phyloP scores from a whole-genome alignment of 1,140 invertebrate species.

The Cherax quadricarinatus region DNA sequence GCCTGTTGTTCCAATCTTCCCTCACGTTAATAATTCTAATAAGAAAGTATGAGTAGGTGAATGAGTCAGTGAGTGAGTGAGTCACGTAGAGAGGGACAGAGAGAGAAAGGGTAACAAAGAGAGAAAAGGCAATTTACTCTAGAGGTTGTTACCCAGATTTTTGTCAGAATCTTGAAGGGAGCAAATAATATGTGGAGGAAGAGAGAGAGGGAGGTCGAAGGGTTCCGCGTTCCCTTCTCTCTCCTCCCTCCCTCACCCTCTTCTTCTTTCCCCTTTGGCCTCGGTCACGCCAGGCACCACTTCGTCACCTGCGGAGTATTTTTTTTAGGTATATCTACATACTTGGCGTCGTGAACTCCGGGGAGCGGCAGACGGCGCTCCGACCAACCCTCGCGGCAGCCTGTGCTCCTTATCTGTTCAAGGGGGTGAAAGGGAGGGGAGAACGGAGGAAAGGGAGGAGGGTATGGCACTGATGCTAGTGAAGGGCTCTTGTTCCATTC shows the following conservation, averaged over 20 bases:
- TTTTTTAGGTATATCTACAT: background rate
- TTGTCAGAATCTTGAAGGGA: too few relatives aligned
- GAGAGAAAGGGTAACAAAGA: background rate
- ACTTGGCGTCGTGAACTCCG: background rate
- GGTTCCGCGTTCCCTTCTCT: background rate
- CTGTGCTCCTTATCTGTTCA: too few relatives aligned
- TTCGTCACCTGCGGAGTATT: background rate
- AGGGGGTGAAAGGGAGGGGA: too few relatives aligned
- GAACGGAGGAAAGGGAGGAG: too few relatives aligned
- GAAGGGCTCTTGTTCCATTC: too few relatives aligned
- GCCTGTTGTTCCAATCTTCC: too few relatives aligned
- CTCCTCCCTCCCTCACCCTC: background rate
- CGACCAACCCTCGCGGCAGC: too few relatives aligned
- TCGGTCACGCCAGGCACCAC: slow-evolving; percentile 1
- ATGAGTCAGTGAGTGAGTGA: slow-evolving; percentile 12
- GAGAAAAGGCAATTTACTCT: background rate
- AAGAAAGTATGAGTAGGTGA: background rate
- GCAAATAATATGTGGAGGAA: too few relatives aligned
- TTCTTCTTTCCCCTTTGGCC: background rate
- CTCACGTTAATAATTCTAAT: too few relatives aligned
- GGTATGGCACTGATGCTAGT: too few relatives aligned
- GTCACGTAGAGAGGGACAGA: background rate
- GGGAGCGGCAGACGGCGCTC: background rate
- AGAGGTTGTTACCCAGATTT: too few relatives aligned
- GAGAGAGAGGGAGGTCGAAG: too few relatives aligned